Evolutionary conservation across 2,113 vertebrate species (phyloP).

Genomic region (Mus musculus): DNA sequence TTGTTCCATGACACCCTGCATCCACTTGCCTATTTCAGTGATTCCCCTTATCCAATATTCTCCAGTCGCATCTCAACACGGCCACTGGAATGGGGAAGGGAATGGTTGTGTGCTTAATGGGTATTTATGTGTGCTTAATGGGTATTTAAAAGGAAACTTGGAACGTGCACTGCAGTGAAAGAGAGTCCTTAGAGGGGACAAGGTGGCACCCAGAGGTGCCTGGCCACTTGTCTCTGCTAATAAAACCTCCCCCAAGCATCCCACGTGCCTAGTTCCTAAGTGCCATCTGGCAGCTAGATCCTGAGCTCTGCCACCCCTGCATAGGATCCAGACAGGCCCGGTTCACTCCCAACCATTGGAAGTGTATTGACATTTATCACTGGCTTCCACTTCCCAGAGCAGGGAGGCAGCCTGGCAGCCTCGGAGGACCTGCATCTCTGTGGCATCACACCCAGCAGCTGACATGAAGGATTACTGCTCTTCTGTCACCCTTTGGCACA

Average conservation of each 20-base stretch:
- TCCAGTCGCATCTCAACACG: background rate
- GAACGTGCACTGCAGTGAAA: background rate
- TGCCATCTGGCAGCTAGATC: constrained; percentile 76
- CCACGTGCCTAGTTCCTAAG: constrained; percentile 46
- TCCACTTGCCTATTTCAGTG: constrained; percentile 5
- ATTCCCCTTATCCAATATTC: background rate
- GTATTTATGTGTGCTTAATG: constrained; percentile 42
- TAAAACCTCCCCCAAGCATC: constrained; percentile 1
- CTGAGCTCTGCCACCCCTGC: constrained; percentile 68
- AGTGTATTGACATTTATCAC: constrained; percentile 73
- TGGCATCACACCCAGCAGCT: constrained; percentile 55
- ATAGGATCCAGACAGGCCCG: constrained; percentile 66
- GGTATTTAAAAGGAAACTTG: constrained; percentile 44
- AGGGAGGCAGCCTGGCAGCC: constrained; percentile 71
- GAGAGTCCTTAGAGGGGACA: background rate
- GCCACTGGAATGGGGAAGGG: constrained; percentile 12
- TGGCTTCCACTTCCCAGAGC: constrained; percentile 69
- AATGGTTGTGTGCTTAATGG: constrained; percentile 43
- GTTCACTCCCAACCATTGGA: constrained; percentile 71
- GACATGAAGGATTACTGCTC: constrained; percentile 65
- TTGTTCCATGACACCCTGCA: background rate
- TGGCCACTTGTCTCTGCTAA: constrained; percentile 65
- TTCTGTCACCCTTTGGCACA: constrained; percentile 75
- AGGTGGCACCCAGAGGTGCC: constrained; percentile 55
- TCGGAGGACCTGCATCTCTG: background rate